phyloP scores from a whole-genome alignment of 2,797 vertebrate species.

The Hypotaenidia philippensis region DNA sequence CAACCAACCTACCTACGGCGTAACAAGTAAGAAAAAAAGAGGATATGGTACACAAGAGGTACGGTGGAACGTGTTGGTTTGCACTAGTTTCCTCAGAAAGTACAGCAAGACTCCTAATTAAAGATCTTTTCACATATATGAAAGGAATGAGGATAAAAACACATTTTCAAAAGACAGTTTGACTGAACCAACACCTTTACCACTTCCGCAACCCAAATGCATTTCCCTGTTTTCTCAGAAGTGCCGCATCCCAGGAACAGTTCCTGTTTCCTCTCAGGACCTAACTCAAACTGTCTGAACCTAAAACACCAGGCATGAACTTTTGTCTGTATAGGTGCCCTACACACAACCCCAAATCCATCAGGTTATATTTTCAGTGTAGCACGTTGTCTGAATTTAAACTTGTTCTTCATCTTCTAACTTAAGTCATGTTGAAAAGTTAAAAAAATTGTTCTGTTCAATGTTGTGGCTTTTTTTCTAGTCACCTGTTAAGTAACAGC shows the following conservation, averaged over 20 bases:
- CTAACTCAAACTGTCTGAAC: not conserved
- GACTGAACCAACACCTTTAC: not conserved
- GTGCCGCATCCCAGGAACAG: not conserved
- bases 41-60: not conserved
- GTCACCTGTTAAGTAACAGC: not conserved
- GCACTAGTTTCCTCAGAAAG: not conserved
- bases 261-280: not conserved
- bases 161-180: not conserved
- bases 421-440: not conserved
- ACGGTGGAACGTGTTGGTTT: not conserved
- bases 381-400: not conserved
- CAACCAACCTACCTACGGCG: not conserved
- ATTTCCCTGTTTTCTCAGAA: not conserved
- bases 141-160: not conserved
- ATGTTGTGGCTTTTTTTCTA: not conserved
- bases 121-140: not conserved
- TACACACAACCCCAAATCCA: not conserved
- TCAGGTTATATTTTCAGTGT: not conserved
- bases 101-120: not conserved
- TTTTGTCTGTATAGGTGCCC: not conserved
- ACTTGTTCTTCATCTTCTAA: not conserved
- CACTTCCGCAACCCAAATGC: not conserved
- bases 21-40: not conserved
- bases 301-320: not conserved
- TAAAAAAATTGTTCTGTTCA: not conserved